Evolutionary conservation across 2,797 vertebrate genomes (phyloP).

Genomic region (Lithobates pipiens): DNA sequence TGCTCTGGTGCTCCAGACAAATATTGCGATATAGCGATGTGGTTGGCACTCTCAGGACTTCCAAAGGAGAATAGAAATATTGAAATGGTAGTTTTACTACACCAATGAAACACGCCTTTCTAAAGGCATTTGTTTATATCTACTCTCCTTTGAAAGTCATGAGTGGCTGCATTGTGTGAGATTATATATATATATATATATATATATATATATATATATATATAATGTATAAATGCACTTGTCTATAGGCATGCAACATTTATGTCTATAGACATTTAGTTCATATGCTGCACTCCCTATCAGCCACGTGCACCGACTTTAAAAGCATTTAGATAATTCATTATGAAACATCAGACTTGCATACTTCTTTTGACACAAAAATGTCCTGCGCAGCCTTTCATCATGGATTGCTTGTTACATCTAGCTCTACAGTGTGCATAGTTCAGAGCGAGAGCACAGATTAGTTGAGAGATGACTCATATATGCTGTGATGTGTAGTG

Average conservation of each 20-base stretch:
- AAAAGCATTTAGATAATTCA: constrained; percentile 1
- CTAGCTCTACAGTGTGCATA: not conserved
- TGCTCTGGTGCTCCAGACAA: too few relatives aligned
- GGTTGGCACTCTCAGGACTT: too few relatives aligned
- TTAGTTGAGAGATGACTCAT: constrained; percentile 18
- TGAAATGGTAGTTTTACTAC: too few relatives aligned
- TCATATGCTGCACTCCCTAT: not conserved
- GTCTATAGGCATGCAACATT: not conserved
- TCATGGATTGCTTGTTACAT: constrained; percentile 5
- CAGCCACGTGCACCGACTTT: constrained; percentile 8
- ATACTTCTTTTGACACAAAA: constrained; percentile 18
- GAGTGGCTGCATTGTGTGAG: too few relatives aligned
- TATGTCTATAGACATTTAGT: not conserved
- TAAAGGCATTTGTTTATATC: too few relatives aligned
- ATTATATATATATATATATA: too few relatives aligned
- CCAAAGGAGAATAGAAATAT: too few relatives aligned
- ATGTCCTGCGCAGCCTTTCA: constrained; percentile 16
- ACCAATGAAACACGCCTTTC: too few relatives aligned
- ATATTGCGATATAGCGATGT: too few relatives aligned
- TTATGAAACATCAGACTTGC: not conserved
- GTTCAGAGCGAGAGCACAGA: constrained; percentile 4
- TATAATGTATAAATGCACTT: not conserved
- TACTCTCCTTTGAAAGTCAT: too few relatives aligned
- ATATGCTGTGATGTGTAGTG: not conserved
- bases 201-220: too few relatives aligned